These are phyloP conservation scores for Melipona bicolor DNA, from an alignment of 2,888 invertebrate genomes.

Conservation along the genomic window DNA sequence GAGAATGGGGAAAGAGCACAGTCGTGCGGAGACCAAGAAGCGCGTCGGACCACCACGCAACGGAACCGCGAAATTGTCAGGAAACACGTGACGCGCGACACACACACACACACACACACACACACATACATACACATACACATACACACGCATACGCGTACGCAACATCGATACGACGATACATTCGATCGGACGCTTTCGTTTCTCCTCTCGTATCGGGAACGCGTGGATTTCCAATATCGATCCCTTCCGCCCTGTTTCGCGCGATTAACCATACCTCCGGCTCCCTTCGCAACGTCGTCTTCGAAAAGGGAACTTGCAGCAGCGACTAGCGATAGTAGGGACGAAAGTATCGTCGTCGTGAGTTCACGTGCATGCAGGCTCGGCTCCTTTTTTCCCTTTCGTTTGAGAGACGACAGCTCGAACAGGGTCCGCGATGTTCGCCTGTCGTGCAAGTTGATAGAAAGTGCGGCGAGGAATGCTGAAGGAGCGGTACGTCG, in stretches of 20 bases:
- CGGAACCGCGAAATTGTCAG: slow-evolving; percentile 49
- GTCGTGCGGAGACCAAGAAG: slow-evolving; percentile 78
- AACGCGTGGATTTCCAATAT: slow-evolving; percentile 22
- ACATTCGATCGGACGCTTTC: neutral
- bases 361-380: slow-evolving; percentile 7
- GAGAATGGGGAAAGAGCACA: slow-evolving; percentile 77
- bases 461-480: slow-evolving; percentile 45
- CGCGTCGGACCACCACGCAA: slow-evolving; percentile 74
- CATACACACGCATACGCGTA: neutral
- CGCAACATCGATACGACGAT: neutral
- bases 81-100: slow-evolving; percentile 66
- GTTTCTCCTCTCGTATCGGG: neutral
- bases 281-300: slow-evolving; percentile 1
- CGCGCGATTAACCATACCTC: slow-evolving; percentile 23
- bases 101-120: neutral
- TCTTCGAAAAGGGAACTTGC: slow-evolving; percentile 21
- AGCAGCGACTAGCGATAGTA: slow-evolving; percentile 10
- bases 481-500: slow-evolving; percentile 32
- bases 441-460: slow-evolving; percentile 20
- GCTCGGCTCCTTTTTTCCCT: slow-evolving; percentile 13
- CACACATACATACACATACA: neutral
- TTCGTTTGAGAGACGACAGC: neutral
- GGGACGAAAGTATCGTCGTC: slow-evolving; percentile 1
- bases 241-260: slow-evolving; percentile 43
- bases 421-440: neutral